phyloP scores from a whole-genome alignment of 2,113 vertebrate genomes.

The Barbus barbus region DNA sequence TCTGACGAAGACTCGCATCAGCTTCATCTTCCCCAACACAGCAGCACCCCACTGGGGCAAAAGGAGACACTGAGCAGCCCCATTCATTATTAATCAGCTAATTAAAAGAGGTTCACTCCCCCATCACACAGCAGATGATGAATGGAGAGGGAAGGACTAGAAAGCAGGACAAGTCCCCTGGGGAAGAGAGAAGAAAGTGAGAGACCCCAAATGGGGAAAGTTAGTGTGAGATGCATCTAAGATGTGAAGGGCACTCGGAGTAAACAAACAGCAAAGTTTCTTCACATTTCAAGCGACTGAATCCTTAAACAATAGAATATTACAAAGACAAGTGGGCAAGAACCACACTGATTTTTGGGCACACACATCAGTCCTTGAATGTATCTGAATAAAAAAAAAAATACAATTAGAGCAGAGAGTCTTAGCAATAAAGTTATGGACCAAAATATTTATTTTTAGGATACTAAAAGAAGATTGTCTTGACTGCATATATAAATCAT shows the following conservation, averaged over 20 bases:
- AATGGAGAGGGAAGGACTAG: constrained; percentile 46
- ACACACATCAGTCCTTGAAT: neutral
- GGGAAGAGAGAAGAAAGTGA: constrained; percentile 16
- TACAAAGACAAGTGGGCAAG: neutral
- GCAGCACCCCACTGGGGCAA: constrained; percentile 19
- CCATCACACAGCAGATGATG: constrained; percentile 52
- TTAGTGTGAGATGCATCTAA: neutral
- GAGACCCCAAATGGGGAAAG: neutral
- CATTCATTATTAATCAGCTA: constrained; percentile 58
- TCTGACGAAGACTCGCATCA: constrained; percentile 1
- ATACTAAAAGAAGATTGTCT: too few species aligned
- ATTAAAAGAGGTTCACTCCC: constrained; percentile 55
- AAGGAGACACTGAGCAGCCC: constrained; percentile 25
- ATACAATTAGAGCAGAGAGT: too few species aligned
- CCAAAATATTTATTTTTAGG: too few species aligned
- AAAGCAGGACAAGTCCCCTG: constrained; percentile 54
- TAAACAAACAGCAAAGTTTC: constrained; percentile 20
- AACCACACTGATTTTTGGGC: neutral
- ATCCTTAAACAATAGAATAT: neutral
- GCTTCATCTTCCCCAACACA: constrained; percentile 14
- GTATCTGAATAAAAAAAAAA: too few species aligned
- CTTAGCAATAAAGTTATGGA: too few species aligned
- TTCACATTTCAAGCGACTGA: neutral
- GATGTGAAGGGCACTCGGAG: constrained; percentile 9
- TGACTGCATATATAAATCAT: too few species aligned